phyloP scores from a whole-genome alignment of 2,888 invertebrate genomes.

The Plagodis pulveraria region DNA sequence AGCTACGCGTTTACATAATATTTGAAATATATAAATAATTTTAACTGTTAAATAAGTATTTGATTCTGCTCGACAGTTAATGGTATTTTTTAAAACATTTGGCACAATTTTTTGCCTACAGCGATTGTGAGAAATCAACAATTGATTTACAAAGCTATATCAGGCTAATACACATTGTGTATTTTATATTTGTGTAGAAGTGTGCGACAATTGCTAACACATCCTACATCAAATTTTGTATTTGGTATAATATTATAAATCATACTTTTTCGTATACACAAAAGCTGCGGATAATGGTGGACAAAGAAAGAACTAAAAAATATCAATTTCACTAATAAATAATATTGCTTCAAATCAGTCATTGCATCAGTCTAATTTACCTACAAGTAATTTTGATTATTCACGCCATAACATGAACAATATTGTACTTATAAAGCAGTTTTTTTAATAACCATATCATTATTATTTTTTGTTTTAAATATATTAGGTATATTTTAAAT shows the following conservation, averaged over 20 bases:
- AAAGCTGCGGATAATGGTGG: conserved; percentile 21
- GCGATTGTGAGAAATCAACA: conserved; percentile 28
- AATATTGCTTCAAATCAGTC: conserved; percentile 84
- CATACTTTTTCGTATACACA: conserved; percentile 24
- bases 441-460: too few species aligned
- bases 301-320: conserved; percentile 46
- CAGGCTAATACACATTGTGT: conserved; percentile 13
- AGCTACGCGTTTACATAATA: conserved; percentile 68
- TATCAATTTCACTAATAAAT: conserved; percentile 71
- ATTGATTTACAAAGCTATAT: conserved; percentile 28
- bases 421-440: conserved; percentile 42
- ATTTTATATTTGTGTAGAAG: background rate
- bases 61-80: conserved; percentile 64
- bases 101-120: conserved; percentile 64
- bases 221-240: conserved; percentile 31
- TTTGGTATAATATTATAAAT: conserved; percentile 30
- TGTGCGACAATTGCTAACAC: conserved; percentile 12
- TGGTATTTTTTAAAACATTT: conserved; percentile 61
- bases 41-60: conserved; percentile 59
- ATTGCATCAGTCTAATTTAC: conserved; percentile 76
- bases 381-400: conserved; percentile 44
- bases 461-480: too few species aligned
- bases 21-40: conserved; percentile 68
- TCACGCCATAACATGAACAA: conserved; percentile 46
- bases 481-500: background rate